Evolutionary conservation across 2,797 vertebrate genomes (phyloP).

Genomic region (Netta rufina): DNA sequence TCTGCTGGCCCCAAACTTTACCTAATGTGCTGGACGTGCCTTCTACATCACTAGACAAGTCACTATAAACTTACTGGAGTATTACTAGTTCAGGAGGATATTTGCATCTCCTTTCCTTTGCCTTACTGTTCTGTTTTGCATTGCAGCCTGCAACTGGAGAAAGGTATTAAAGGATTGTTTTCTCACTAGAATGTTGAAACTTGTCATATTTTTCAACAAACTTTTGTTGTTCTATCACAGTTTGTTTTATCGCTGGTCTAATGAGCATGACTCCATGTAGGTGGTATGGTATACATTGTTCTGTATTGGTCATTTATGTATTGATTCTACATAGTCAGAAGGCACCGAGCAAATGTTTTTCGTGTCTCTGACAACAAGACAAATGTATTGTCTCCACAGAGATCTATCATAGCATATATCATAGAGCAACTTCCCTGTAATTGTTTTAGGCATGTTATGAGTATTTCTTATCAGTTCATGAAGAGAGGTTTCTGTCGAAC

Average conservation of each 20-base stretch:
- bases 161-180: slow-evolving; percentile 40
- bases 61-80: neutral
- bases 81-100: neutral
- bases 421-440: neutral
- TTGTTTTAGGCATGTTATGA: neutral
- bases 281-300: neutral
- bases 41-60: neutral
- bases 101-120: slow-evolving; percentile 20
- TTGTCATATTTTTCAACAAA: neutral
- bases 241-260: neutral
- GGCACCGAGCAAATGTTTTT: neutral
- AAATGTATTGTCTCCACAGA: neutral
- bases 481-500: neutral
- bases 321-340: neutral
- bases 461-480: neutral
- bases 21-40: neutral
- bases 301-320: neutral
- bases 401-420: too few relatives aligned
- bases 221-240: neutral
- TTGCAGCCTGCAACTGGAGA: slow-evolving; percentile 53
- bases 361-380: neutral
- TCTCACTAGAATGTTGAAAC: neutral
- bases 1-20: neutral
- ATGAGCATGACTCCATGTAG: neutral
- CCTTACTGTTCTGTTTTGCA: slow-evolving; percentile 38